Evolutionary conservation across 2,113 vertebrate genomes (phyloP).

Genomic region (Dunckerocampus dactyliophorus): DNA sequence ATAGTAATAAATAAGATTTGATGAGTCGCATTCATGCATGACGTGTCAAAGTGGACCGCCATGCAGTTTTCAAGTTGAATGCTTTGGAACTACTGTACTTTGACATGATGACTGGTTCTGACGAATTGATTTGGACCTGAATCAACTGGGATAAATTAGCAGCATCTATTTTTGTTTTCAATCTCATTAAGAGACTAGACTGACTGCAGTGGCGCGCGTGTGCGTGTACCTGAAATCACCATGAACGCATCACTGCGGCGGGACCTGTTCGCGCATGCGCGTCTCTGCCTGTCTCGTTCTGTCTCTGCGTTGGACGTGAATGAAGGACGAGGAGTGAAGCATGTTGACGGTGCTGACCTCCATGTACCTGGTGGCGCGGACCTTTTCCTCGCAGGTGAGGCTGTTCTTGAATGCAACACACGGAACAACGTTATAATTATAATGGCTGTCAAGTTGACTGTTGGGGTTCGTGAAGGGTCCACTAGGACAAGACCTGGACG

Average conservation of each 20-base stretch:
- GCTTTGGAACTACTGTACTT: no score
- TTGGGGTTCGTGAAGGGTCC: not conserved
- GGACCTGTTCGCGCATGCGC: slow-evolving; percentile 1
- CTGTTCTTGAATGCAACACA: slow-evolving; percentile 39
- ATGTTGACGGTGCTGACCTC: slow-evolving; percentile 74
- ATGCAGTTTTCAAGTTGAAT: no score
- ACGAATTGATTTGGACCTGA: not conserved
- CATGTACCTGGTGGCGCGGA: slow-evolving; percentile 72
- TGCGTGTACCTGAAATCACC: slow-evolving; percentile 1
- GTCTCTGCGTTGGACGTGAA: not conserved
- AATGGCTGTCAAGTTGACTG: no score
- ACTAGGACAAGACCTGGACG: no score
- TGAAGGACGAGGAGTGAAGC: not conserved
- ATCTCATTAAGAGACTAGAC: slow-evolving; percentile 67
- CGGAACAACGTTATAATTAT: not conserved
- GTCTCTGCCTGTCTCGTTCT: not conserved
- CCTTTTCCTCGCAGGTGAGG: slow-evolving; percentile 67
- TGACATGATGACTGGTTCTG: no score
- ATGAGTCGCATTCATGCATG: no score
- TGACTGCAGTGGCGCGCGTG: slow-evolving; percentile 11
- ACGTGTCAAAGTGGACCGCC: no score
- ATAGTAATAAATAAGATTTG: no score
- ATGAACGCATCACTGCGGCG: slow-evolving; percentile 5
- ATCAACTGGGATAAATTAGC: slow-evolving; percentile 28
- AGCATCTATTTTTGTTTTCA: slow-evolving; percentile 62